These are phyloP conservation scores for Brachyhypopomus gauderio DNA, from an alignment of 2,113 vertebrate genomes.

Conservation along the genomic window DNA sequence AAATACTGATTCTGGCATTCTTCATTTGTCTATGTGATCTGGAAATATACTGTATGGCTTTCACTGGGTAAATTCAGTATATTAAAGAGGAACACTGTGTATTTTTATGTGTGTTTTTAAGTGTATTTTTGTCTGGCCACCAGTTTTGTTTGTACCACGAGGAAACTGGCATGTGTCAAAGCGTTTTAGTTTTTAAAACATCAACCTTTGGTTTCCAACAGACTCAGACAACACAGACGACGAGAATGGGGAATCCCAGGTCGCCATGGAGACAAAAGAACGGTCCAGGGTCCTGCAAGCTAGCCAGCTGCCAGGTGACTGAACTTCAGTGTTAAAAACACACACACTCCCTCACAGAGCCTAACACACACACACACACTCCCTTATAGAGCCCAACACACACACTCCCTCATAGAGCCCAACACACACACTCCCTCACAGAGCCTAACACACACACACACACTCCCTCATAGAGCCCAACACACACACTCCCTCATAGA, in stretches of 20 bases:
- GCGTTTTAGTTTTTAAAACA: background rate
- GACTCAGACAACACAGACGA: slow-evolving; percentile 85
- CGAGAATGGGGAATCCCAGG: slow-evolving; percentile 79
- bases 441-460: background rate
- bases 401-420: background rate
- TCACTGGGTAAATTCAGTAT: too few species aligned
- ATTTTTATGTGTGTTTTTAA: too few species aligned
- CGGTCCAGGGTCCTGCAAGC: slow-evolving; percentile 53
- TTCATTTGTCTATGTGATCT: background rate
- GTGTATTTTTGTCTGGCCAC: too few species aligned
- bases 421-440: background rate
- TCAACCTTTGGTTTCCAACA: slow-evolving; percentile 36
- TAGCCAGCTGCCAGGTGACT: slow-evolving; percentile 78
- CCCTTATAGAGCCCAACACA: background rate
- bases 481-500: too few species aligned
- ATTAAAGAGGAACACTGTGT: too few species aligned
- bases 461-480: background rate
- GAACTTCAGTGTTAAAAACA: too few species aligned
- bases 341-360: background rate
- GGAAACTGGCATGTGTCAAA: too few species aligned
- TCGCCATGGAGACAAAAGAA: slow-evolving; percentile 72
- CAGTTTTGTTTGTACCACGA: too few species aligned
- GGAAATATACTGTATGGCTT: too few species aligned
- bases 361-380: background rate
- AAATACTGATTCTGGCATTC: background rate